Conservation (phyloP, 2,797 vertebrate genomes). For the Columba guinea region DNA sequence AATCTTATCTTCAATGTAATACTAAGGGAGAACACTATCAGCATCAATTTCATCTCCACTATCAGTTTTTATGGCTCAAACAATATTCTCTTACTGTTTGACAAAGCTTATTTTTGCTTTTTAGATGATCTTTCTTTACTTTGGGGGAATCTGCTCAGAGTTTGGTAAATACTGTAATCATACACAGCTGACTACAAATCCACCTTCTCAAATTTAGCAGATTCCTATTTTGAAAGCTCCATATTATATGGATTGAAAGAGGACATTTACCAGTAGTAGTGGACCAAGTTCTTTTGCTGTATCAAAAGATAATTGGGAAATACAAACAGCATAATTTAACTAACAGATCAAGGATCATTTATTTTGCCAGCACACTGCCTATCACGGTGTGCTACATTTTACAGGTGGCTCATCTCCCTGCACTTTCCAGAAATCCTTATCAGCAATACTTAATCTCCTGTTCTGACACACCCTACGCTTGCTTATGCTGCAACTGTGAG, state of each 20-base stretch:
- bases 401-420: neutral
- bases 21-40: neutral
- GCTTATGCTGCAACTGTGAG: neutral
- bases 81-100: neutral
- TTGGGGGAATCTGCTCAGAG: neutral
- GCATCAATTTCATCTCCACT: neutral
- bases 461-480: neutral
- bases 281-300: neutral
- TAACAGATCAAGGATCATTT: neutral
- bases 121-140: neutral
- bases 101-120: neutral
- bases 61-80: neutral
- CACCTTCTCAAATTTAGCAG: neutral
- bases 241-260: neutral
- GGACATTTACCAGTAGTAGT: neutral
- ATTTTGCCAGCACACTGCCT: neutral
- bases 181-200: neutral
- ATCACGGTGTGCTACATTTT: rapidly evolving
- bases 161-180: neutral
- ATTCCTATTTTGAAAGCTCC: neutral
- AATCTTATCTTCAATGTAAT: neutral
- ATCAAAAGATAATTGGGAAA: neutral
- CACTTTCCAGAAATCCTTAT: neutral
- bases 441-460: neutral
- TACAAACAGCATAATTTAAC: neutral